Conservation (phyloP, 2,888 invertebrate species). For the Epistrophe grossulariae region DNA sequence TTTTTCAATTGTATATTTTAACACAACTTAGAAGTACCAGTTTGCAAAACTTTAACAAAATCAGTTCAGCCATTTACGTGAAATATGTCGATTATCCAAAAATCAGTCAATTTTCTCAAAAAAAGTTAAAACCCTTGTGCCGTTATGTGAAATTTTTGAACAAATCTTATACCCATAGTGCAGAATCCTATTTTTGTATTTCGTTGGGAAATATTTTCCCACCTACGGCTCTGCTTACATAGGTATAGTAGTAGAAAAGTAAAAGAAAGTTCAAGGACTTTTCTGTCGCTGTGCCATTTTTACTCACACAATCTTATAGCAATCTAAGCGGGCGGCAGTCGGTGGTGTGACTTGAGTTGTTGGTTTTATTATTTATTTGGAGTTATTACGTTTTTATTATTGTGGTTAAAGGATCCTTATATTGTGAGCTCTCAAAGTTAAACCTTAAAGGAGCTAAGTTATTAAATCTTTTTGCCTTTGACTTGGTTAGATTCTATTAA, state of each 20-base stretch:
- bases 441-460: conserved; percentile 17
- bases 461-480: conserved; percentile 39
- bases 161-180: too few species aligned
- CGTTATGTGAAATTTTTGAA: too few species aligned
- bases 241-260: background rate
- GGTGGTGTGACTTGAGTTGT: conserved; percentile 38
- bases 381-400: conserved; percentile 51
- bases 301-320: background rate
- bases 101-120: too few species aligned
- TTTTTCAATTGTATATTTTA: too few species aligned
- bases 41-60: too few species aligned
- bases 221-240: background rate
- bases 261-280: conserved; percentile 39
- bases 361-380: conserved; percentile 48
- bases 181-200: too few species aligned
- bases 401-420: conserved; percentile 29
- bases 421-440: background rate
- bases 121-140: too few species aligned
- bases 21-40: too few species aligned
- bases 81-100: too few species aligned
- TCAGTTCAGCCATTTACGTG: too few species aligned
- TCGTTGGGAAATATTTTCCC: background rate
- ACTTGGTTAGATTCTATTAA: conserved; percentile 25
- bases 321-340: too few species aligned
- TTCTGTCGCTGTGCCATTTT: conserved; percentile 11